Percentiles rank a stretch among this genome's conserved stretches.
phyloP scores from a whole-genome alignment of 1,140 invertebrate species.

The Bombus consobrinus region DNA sequence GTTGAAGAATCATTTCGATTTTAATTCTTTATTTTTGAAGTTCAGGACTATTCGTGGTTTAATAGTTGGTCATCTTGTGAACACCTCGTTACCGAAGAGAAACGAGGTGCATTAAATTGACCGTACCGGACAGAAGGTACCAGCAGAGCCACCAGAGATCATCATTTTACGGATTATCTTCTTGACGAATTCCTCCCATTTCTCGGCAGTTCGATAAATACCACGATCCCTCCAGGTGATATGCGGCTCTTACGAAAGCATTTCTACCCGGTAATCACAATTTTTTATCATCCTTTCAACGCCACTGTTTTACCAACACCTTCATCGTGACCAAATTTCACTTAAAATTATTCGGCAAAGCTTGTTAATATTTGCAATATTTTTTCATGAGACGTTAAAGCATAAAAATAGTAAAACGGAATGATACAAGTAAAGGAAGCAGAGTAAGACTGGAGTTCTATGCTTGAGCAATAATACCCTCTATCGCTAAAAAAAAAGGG shows the following conservation, averaged over 20 bases:
- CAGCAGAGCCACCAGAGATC: slow-evolving; percentile 63
- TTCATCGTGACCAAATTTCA: background rate
- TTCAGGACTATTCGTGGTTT: background rate
- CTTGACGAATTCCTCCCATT: slow-evolving; percentile 64
- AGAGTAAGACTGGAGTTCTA: slow-evolving; percentile 23
- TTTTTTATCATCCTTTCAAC: background rate
- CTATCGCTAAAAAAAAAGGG: slow-evolving; percentile 35
- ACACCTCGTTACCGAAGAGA: slow-evolving; percentile 64
- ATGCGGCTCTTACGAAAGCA: slow-evolving; percentile 30
- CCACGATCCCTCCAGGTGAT: slow-evolving; percentile 39
- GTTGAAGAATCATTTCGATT: background rate
- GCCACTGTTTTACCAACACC: no score
- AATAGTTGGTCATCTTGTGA: slow-evolving; percentile 62
- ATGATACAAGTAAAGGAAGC: background rate
- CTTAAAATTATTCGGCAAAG: background rate
- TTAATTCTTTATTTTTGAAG: background rate
- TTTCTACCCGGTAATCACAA: slow-evolving; percentile 13
- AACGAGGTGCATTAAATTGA: slow-evolving; percentile 72
- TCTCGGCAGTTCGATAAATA: slow-evolving; percentile 49
- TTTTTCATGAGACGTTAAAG: background rate
- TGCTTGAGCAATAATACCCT: slow-evolving; percentile 47
- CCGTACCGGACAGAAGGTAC: slow-evolving; percentile 70
- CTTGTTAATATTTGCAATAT: background rate
- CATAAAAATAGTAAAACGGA: background rate
- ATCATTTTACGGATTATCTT: slow-evolving; percentile 72